Evolutionary conservation across 92 coral and sea anemone species (phyloP).

Genomic region (Phymanthus crucifer): DNA sequence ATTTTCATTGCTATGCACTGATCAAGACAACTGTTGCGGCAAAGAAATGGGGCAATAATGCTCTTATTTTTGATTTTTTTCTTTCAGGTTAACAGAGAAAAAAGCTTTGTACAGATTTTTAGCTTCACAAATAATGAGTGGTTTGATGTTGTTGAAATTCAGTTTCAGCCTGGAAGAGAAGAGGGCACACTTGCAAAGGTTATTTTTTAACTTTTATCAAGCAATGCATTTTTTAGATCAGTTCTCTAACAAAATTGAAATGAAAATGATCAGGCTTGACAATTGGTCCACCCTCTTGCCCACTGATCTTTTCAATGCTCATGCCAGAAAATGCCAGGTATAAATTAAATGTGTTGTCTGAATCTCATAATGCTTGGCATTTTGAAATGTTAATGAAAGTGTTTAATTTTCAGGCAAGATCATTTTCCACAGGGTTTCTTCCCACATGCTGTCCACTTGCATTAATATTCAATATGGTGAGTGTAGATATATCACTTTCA

Average conservation of each 20-base stretch:
- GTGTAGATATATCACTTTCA: neutral
- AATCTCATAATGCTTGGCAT: neutral
- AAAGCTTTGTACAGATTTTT: slow-evolving; percentile 73
- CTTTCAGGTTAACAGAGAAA: slow-evolving; percentile 68
- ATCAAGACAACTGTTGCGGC: too few species aligned
- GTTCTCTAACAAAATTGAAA: neutral
- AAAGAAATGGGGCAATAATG: too few species aligned
- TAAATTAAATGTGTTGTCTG: neutral
- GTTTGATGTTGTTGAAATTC: slow-evolving; percentile 96
- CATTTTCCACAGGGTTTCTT: slow-evolving; percentile 91
- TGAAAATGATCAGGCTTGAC: neutral
- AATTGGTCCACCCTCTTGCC: too few species aligned
- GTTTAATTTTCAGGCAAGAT: slow-evolving; percentile 66
- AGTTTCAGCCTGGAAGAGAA: slow-evolving; percentile 90
- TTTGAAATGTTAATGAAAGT: neutral
- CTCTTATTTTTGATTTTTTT: neutral
- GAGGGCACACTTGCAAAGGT: slow-evolving; percentile 84
- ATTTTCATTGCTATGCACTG: too few species aligned
- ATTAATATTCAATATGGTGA: slow-evolving; percentile 82
- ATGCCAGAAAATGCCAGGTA: too few species aligned
- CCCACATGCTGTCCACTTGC: slow-evolving; percentile 92
- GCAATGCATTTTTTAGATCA: neutral
- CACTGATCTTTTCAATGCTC: too few species aligned
- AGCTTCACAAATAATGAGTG: slow-evolving; percentile 88
- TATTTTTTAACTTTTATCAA: neutral